These are phyloP conservation scores for Pseudococcus jackbeardsleyi DNA, from an alignment of 2,888 invertebrate genomes.

Conservation along the genomic window DNA sequence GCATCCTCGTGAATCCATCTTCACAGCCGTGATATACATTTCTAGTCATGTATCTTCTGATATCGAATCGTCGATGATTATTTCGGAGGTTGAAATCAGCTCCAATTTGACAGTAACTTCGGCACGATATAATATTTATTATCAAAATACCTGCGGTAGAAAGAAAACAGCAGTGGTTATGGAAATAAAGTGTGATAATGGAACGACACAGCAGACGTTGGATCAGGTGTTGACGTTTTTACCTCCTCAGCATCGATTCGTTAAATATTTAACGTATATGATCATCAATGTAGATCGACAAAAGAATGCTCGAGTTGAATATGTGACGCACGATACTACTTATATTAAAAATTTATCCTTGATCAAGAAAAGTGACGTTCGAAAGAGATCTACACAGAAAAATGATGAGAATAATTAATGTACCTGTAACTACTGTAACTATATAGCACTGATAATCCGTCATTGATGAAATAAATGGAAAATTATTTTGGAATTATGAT, in stretches of 20 bases:
- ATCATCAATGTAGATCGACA: neutral
- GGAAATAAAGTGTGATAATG: neutral
- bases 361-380: too few species aligned
- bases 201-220: neutral
- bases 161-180: neutral
- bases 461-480: too few species aligned
- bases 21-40: neutral
- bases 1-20: neutral
- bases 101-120: neutral
- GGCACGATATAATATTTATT: neutral
- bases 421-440: too few species aligned
- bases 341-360: neutral
- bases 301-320: neutral
- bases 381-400: too few species aligned
- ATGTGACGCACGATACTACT: neutral
- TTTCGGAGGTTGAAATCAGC: neutral
- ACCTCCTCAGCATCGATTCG: neutral
- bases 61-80: neutral
- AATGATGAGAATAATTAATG: too few species aligned
- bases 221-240: neutral
- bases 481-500: too few species aligned
- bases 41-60: neutral
- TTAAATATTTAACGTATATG: neutral
- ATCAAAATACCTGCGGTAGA: neutral
- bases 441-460: too few species aligned